Conservation (phyloP, 2,797 vertebrate species). For the Sebastes iracundus region DNA sequence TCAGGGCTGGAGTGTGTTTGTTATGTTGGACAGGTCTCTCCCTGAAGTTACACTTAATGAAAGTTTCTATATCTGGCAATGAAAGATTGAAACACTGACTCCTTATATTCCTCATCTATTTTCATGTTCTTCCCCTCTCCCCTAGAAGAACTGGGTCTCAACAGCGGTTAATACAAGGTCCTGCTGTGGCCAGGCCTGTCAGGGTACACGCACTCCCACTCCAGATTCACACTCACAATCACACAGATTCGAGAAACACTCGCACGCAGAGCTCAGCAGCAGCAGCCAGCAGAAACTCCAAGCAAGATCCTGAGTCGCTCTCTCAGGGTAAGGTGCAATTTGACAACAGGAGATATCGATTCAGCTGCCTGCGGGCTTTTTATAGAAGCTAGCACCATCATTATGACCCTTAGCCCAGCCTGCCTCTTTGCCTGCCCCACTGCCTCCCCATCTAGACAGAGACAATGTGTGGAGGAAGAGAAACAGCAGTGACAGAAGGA, state of each 20-base stretch:
- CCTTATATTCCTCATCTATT: not conserved
- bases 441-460: conserved; percentile 33
- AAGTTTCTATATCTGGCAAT: not conserved
- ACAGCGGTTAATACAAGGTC: conserved; percentile 38
- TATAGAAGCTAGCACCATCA: conserved; percentile 77
- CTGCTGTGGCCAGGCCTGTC: conserved; percentile 39
- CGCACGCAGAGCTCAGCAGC: conserved; percentile 24
- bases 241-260: conserved; percentile 19
- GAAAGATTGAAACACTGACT: not conserved
- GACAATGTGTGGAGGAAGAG: conserved; percentile 18
- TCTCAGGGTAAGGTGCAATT: conserved; percentile 63
- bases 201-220: conserved; percentile 15
- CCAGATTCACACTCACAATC: conserved; percentile 13
- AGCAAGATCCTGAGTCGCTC: conserved; percentile 38
- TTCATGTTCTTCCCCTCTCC: not conserved
- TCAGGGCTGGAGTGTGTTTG: not conserved
- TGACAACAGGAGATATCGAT: conserved; percentile 80
- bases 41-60: not conserved
- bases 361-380: conserved; percentile 78
- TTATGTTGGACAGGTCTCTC: not conserved
- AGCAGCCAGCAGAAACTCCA: conserved; percentile 31
- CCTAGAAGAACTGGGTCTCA: not conserved
- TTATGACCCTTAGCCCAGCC: conserved; percentile 60
- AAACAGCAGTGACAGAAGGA: conserved; percentile 30
- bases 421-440: conserved; percentile 47